phyloP scores from a whole-genome alignment of 2,888 invertebrate species.

The Reticulitermes lucifugus region DNA sequence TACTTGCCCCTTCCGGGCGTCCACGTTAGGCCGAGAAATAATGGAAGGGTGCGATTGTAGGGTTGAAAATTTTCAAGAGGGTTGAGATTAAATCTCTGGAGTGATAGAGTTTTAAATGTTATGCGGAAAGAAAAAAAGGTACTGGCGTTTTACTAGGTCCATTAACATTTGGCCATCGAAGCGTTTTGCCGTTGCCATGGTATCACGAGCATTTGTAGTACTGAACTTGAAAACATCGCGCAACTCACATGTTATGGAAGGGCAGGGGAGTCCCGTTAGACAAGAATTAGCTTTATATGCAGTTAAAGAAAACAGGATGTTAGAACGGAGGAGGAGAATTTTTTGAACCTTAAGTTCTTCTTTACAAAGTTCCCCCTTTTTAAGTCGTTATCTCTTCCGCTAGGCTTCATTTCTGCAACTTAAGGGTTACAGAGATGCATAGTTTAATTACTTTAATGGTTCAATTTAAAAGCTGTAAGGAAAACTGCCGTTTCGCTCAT shows the following conservation, averaged over 20 bases:
- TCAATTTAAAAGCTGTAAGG: slow-evolving; percentile 53
- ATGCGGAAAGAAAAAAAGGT: neutral
- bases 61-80: neutral
- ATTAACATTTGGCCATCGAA: slow-evolving; percentile 28
- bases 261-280: neutral
- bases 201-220: neutral
- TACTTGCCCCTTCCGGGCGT: slow-evolving; percentile 1
- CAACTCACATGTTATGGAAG: slow-evolving; percentile 8
- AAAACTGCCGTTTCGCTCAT: slow-evolving; percentile 41
- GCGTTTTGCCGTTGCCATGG: neutral
- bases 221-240: neutral
- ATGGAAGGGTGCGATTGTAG: neutral
- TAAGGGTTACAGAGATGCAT: slow-evolving; percentile 1
- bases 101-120: neutral
- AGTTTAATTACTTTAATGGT: slow-evolving; percentile 51
- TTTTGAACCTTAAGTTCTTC: slow-evolving; percentile 38
- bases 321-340: neutral
- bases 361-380: slow-evolving; percentile 23
- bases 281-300: neutral
- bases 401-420: slow-evolving; percentile 28
- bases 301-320: neutral
- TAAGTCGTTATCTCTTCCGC: slow-evolving; percentile 29
- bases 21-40: neutral
- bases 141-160: neutral
- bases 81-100: neutral